phyloP scores from a whole-genome alignment of 2,888 invertebrate species.

The Ochlodes sylvanus region DNA sequence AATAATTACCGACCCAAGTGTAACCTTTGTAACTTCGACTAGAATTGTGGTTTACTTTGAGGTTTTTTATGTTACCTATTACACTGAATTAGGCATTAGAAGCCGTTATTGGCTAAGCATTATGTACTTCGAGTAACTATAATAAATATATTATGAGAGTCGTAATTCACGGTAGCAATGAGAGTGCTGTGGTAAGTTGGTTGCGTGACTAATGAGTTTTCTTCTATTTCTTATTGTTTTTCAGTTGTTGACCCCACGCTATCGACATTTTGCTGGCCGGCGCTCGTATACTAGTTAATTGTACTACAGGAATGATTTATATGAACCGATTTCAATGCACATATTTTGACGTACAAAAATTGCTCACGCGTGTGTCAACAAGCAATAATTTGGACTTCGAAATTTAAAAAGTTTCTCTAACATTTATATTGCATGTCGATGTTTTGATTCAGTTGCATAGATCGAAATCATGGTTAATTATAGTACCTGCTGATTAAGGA shows the following conservation, averaged over 20 bases:
- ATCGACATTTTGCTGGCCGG: slow-evolving; percentile 67
- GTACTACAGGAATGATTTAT: slow-evolving; percentile 74
- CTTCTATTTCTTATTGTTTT: slow-evolving; percentile 81
- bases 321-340: slow-evolving; percentile 59
- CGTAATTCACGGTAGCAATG: slow-evolving; percentile 10
- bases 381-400: slow-evolving; percentile 15
- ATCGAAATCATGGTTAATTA: too few relatives aligned
- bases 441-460: too few relatives aligned
- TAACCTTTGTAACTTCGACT: not conserved
- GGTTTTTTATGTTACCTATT: not conserved
- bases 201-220: slow-evolving; percentile 81
- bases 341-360: slow-evolving; percentile 35
- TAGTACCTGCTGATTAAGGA: too few relatives aligned
- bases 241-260: slow-evolving; percentile 75
- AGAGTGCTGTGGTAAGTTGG: slow-evolving; percentile 43
- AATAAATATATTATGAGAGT: slow-evolving; percentile 28
- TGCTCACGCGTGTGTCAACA: slow-evolving; percentile 32
- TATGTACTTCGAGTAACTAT: too few relatives aligned
- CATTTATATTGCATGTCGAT: too few relatives aligned
- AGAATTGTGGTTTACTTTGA: not conserved
- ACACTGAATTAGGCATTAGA: not conserved
- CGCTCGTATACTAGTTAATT: slow-evolving; percentile 61
- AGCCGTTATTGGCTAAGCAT: not conserved
- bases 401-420: too few relatives aligned
- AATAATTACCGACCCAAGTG: too few relatives aligned